Evolutionary conservation across 2,797 vertebrate genomes (phyloP), one percentile per base, ranked within the genome.

Genomic region (Erethizon dorsatum): DNA sequence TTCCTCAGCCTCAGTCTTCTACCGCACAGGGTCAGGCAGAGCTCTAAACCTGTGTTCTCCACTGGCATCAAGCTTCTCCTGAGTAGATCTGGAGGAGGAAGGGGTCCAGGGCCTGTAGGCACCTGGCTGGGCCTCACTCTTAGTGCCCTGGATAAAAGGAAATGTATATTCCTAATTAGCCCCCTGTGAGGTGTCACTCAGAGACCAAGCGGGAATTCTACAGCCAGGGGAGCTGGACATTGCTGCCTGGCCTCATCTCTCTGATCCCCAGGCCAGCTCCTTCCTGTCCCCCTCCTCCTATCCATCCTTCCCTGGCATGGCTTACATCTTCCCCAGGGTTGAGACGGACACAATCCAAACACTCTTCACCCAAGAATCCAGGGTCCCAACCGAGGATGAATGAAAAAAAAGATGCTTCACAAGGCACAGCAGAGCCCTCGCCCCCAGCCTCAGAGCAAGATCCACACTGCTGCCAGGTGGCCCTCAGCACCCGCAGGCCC

Each of bases 101-200:
- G 71, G 22, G 71, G 67, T 67, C 59, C 1, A 12, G 37, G 54
- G 47, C 84, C 56, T 57, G 61, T 52, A 26, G 9, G 28, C 91
- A 88, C 95, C 6, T 20, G 50, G 28, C 28, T 10, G 69, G 98
- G 97, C 98, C 98, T 90, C 52, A 97, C 96, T 61, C 89, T 69
- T 88, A 91, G 73, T 90, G 56, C 92, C 96, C 98, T 98, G 98
- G 97, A 95, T 94, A 50, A 96, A 98, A 98, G 98, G 99, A 98
- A 98, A 99, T 98, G 98, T 95, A 88, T 97, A 41, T 98, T 98
- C 98, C 98, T 98, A 98, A 98, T 98, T 98, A 98, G 99, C 99
- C 98, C 98, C 99, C 98, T 96, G 98, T 96, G 95, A 33, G 97
- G 96, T 97, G 98, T 98, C 98, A 97, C 96, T 88, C 97, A 96